Evolutionary conservation across 2,888 invertebrate species (phyloP), one percentile per base, ranked within the genome.

Genomic region (Nemapogon koenigi): DNA sequence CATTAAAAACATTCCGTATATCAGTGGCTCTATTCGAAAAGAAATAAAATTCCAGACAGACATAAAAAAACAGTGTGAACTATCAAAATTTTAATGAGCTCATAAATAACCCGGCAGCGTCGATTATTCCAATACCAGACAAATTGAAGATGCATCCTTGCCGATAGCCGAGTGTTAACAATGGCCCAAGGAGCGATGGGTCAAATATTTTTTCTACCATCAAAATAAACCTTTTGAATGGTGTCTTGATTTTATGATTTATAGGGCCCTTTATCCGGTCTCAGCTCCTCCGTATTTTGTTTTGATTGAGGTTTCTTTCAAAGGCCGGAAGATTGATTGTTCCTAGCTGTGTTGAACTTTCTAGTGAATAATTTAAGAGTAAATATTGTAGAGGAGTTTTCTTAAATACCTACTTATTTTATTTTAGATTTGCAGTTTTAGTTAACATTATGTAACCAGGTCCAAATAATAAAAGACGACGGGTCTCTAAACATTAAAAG

Each of bases 231-330:
- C 57, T 57, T 59, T 61, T 72, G 65, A 76, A 75, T 72, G 60
- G 68, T 55, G 55, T 57, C 70, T 60, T 76, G 76, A 76, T 76
- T 78, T 76, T 76, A 76, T 76, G 75, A 78, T 76, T 75, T 78
- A 78, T 78, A 68, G 59, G 57, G 50, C 61, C 69, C 64, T 73
- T 75, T 73, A 76, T 73, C 60, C 64, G 58, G 59, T 57, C 59
- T 52, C 60, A 59, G 63, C 66, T 69, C 63, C 72, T 62, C 55
- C 60, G 64, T 69, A 68, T 68, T 73, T 63, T 76, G 65, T 78
- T 78, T 75, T 75, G 76, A 78, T 75, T 76, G 75, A 69, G 65
- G 68, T 59, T 65, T 63, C 73, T 73, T 72, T 73, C 66, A 70
- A 57, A 57, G 60, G 52, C 50, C 56, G 58, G 54, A 71, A 76